A percentile compares a stretch with the other conserved stretches of the same genome.
Conservation (phyloP, 2,113 vertebrate species). For the Nothocercus nigrocapillus region DNA sequence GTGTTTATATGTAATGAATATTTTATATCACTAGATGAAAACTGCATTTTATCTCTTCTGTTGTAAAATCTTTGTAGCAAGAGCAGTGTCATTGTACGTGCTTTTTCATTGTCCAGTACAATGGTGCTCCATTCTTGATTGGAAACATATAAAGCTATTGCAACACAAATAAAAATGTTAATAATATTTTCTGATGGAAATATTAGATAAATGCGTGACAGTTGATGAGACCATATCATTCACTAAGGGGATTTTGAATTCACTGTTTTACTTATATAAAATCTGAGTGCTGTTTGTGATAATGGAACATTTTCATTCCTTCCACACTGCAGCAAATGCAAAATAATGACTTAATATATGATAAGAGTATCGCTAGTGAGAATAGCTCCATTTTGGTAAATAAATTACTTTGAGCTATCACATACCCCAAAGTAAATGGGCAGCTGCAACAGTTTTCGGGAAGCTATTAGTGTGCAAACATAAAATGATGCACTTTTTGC, state of each 20-base stretch:
- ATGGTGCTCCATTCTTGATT: neutral
- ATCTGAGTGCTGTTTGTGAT: neutral
- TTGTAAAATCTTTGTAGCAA: neutral
- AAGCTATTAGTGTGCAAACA: slow-evolving; percentile 56
- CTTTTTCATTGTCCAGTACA: neutral
- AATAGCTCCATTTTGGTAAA: slow-evolving; percentile 46
- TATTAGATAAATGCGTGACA: slow-evolving; percentile 20
- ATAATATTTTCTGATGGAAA: slow-evolving; percentile 19
- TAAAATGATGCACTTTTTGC: slow-evolving; percentile 50
- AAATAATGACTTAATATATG: slow-evolving; percentile 45
- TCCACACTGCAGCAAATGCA: slow-evolving; percentile 6
- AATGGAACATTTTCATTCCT: slow-evolving; percentile 46
- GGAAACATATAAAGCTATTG: slow-evolving; percentile 29
- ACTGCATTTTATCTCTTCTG: neutral
- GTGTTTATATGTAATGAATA: neutral
- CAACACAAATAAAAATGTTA: slow-evolving; percentile 8
- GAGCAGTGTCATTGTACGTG: neutral
- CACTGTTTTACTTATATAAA: slow-evolving; percentile 18
- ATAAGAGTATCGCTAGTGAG: slow-evolving; percentile 5
- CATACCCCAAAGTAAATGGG: slow-evolving; percentile 12
- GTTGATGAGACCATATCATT: neutral
- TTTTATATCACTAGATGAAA: neutral
- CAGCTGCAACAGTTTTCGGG: slow-evolving; percentile 48
- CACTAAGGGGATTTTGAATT: neutral
- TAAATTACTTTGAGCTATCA: slow-evolving; percentile 60